phyloP scores from a whole-genome alignment of 2,113 vertebrate species.

The Scolopax mira region DNA sequence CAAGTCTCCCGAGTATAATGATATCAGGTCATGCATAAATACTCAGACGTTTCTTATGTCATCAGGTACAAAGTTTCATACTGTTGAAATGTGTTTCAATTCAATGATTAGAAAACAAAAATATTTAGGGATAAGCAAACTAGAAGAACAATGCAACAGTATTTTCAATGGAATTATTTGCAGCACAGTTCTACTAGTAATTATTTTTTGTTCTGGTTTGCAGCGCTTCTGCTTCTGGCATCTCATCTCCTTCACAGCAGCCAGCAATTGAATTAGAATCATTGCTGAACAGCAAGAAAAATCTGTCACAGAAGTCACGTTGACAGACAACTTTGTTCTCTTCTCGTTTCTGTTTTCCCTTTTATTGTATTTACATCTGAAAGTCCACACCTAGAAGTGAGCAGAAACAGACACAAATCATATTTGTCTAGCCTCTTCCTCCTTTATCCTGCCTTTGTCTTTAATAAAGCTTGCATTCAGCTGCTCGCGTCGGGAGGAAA shows the following conservation, averaged over 20 bases:
- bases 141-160: conserved; percentile 23
- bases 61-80: not conserved
- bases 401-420: conserved; percentile 3
- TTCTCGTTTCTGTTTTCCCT: conserved; percentile 45
- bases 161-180: conserved; percentile 60
- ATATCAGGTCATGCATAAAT: not conserved
- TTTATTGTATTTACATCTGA: conserved; percentile 60
- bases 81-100: not conserved
- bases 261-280: conserved; percentile 71
- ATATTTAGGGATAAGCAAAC: conserved; percentile 22
- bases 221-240: conserved; percentile 66
- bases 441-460: conserved; percentile 47
- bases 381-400: conserved; percentile 42
- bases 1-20: conserved; percentile 1
- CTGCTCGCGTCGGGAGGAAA: not conserved
- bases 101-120: conserved; percentile 42
- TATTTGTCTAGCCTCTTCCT: not conserved
- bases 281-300: conserved; percentile 65
- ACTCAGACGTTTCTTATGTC: not conserved
- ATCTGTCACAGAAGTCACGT: conserved; percentile 65
- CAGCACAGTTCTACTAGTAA: conserved; percentile 63
- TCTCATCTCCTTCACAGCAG: conserved; percentile 72
- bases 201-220: conserved; percentile 71
- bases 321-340: conserved; percentile 65
- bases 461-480: not conserved